A percentile compares a stretch with the other conserved stretches of the same genome.
Evolutionary conservation across 2,888 invertebrate genomes (phyloP).

Genomic region (Coenonympha glycerion): DNA sequence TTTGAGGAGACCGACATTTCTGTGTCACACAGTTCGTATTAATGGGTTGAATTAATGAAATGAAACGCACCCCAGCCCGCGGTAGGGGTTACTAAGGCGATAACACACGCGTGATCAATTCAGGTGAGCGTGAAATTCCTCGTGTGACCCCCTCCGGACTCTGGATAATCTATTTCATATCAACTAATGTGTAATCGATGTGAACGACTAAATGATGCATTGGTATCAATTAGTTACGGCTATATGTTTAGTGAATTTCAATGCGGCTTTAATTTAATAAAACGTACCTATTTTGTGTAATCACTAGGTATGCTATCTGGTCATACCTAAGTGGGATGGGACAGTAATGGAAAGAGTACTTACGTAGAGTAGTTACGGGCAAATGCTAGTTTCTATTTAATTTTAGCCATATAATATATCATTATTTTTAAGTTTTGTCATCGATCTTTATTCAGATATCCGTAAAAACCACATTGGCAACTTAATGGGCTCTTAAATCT

Average conservation of each 20-base stretch:
- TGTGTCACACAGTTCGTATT: neutral
- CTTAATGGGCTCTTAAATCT: neutral
- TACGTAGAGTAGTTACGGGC: too few relatives aligned
- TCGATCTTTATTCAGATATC: neutral
- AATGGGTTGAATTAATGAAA: constrained; percentile 5
- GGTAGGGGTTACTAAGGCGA: constrained; percentile 15
- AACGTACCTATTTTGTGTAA: too few relatives aligned
- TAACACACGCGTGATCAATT: constrained; percentile 32
- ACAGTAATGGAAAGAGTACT: too few relatives aligned
- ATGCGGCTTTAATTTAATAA: too few relatives aligned
- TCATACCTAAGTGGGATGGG: too few relatives aligned
- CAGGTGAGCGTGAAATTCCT: constrained; percentile 65
- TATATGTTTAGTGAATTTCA: too few relatives aligned
- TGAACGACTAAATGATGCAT: constrained; percentile 35
- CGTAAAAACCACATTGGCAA: neutral
- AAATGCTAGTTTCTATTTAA: too few relatives aligned
- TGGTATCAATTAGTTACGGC: neutral
- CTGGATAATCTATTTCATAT: constrained; percentile 52
- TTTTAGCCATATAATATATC: too few relatives aligned
- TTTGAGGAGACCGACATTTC: neutral
- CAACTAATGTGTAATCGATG: constrained; percentile 57
- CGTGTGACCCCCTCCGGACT: constrained; percentile 55
- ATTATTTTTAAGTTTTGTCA: too few relatives aligned
- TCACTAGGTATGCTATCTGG: too few relatives aligned
- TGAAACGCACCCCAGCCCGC: neutral